phyloP scores from a whole-genome alignment of 2,888 invertebrate species.

The Acrobasis consociella region DNA sequence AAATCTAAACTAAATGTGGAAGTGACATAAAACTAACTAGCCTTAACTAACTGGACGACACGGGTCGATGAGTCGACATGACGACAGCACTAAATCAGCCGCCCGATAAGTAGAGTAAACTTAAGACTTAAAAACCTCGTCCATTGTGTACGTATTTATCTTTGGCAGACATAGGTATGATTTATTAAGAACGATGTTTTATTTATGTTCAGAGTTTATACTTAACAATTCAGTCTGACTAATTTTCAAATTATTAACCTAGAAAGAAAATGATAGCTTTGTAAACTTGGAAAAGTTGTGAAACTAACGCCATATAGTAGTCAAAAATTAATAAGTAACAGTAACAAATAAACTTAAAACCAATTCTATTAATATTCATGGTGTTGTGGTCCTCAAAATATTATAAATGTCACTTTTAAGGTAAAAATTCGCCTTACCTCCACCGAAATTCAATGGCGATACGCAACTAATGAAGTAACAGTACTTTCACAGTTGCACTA shows the following conservation, averaged over 20 bases:
- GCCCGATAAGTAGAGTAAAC: constrained; percentile 20
- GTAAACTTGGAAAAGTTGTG: too few species aligned
- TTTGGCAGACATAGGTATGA: not conserved
- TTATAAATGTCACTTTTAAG: too few species aligned
- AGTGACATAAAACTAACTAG: constrained; percentile 9
- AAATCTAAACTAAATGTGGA: not conserved
- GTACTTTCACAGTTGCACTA: not conserved
- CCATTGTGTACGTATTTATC: constrained; percentile 16
- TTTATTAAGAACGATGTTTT: not conserved
- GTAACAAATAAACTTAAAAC: too few species aligned
- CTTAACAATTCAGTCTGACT: not conserved
- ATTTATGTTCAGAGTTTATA: not conserved
- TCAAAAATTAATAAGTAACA: too few species aligned
- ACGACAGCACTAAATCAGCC: constrained; percentile 6
- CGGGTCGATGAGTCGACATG: constrained; percentile 17
- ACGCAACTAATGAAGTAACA: not conserved
- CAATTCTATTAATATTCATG: too few species aligned
- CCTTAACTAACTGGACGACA: not conserved
- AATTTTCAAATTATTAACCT: too few species aligned
- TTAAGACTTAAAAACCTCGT: constrained; percentile 21
- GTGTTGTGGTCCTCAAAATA: too few species aligned
- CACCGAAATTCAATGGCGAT: too few species aligned
- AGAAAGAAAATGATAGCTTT: too few species aligned
- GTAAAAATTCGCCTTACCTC: too few species aligned
- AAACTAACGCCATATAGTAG: too few species aligned